These are phyloP conservation scores for Taeniopygia guttata DNA, from an alignment of 2,797 vertebrate species.

Conservation along the genomic window DNA sequence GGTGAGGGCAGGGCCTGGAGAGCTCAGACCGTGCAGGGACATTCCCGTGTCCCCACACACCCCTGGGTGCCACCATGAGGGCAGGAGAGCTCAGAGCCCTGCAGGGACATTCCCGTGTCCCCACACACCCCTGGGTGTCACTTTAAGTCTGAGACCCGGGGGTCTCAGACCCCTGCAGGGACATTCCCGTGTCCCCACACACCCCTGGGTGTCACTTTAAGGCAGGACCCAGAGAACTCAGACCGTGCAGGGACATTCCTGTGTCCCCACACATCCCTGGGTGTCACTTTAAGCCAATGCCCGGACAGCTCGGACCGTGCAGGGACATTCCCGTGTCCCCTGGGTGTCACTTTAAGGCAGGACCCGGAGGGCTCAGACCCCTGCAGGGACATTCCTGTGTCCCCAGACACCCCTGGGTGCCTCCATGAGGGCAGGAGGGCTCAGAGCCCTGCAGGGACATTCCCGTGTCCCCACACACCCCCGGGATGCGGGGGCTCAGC, in stretches of 20 bases:
- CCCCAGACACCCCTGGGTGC: background rate
- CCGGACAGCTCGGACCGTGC: too few species aligned
- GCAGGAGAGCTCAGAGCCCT: background rate
- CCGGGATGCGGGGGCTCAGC: accelerated
- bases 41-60: background rate
- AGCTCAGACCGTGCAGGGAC: too few species aligned
- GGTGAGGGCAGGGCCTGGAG: background rate
- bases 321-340: too few species aligned
- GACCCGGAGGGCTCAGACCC: background rate
- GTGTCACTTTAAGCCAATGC: too few species aligned
- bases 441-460: background rate
- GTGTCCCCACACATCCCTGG: too few species aligned
- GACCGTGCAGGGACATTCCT: too few species aligned
- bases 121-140: background rate
- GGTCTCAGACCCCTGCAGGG: too few species aligned
- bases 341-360: too few species aligned
- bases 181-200: too few species aligned
- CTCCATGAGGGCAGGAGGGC: background rate
- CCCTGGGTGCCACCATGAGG: background rate
- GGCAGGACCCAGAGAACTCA: too few species aligned
- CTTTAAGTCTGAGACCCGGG: too few species aligned
- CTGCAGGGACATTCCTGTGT: background rate
- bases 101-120: background rate
- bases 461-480: background rate
- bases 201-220: too few species aligned